Percentiles rank a stretch among this genome's conserved stretches.
Evolutionary conservation across 2,113 vertebrate species (phyloP).

Genomic region (Callipepla californica): DNA sequence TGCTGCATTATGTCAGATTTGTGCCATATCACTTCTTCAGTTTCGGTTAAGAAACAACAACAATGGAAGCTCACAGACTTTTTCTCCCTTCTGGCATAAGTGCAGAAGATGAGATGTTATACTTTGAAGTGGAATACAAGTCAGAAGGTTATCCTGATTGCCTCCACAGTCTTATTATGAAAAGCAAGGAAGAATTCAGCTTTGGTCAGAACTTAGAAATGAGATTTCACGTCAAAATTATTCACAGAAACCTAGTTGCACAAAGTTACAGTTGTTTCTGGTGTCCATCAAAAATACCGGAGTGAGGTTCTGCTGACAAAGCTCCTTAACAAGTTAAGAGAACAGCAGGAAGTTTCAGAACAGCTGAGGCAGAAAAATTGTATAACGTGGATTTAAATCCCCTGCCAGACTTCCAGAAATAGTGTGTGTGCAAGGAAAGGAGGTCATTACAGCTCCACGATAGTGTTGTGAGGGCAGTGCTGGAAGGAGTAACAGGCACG

Average conservation of each 20-base stretch:
- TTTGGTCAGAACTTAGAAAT: neutral
- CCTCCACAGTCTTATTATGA: accelerated
- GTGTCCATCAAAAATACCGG: constrained; percentile 4
- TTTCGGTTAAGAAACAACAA: neutral
- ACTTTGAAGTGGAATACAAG: neutral
- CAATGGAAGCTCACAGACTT: neutral
- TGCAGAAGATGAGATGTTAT: neutral
- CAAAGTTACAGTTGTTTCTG: neutral
- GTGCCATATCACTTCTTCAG: neutral
- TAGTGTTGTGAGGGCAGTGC: neutral
- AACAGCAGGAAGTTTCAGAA: constrained; percentile 22
- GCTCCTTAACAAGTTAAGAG: constrained; percentile 19
- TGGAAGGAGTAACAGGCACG: neutral
- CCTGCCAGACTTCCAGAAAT: constrained; percentile 25
- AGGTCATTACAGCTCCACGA: neutral
- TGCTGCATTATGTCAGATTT: neutral
- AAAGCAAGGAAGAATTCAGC: neutral
- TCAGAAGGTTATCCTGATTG: neutral
- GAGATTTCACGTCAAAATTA: constrained; percentile 8
- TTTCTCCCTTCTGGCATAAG: neutral
- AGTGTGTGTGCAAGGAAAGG: neutral
- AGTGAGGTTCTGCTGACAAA: constrained; percentile 37
- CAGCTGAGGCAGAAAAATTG: constrained; percentile 41
- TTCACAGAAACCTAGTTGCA: constrained; percentile 5
- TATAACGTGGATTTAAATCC: constrained; percentile 18